phyloP scores from a whole-genome alignment of 2,888 invertebrate genomes.

The Acleris literana region DNA sequence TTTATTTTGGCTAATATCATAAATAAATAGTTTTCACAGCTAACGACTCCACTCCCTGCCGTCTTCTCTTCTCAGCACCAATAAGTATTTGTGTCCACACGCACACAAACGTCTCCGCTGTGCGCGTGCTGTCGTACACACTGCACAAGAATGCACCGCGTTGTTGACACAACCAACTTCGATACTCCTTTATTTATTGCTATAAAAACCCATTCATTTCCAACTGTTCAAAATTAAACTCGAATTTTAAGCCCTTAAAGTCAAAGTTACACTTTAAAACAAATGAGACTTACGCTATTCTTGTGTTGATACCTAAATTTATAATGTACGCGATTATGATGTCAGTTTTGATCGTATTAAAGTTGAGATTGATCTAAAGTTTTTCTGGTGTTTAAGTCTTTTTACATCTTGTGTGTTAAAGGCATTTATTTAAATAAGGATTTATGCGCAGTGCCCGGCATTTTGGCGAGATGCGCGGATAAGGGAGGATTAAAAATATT shows the following conservation, averaged over 20 bases:
- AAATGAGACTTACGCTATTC: constrained; percentile 49
- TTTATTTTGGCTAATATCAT: not conserved
- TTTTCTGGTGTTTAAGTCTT: constrained; percentile 46
- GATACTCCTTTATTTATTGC: constrained; percentile 84
- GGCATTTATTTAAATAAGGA: constrained; percentile 82
- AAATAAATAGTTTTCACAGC: not conserved
- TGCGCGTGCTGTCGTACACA: constrained; percentile 56
- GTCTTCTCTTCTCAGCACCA: constrained; percentile 70
- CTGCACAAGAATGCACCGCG: constrained; percentile 82
- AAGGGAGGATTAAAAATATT: constrained; percentile 70
- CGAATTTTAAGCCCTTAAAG: not conserved
- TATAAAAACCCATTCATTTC: constrained; percentile 73
- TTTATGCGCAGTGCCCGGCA: constrained; percentile 81
- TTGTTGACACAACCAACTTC: constrained; percentile 83
- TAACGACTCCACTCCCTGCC: constrained; percentile 32
- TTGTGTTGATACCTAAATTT: constrained; percentile 37
- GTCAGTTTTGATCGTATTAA: constrained; percentile 45
- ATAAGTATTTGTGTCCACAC: constrained; percentile 78
- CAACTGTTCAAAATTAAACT: constrained; percentile 42
- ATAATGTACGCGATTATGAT: constrained; percentile 47
- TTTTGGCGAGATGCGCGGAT: constrained; percentile 81
- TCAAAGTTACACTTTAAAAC: constrained; percentile 37
- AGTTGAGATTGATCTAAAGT: constrained; percentile 44
- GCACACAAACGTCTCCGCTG: constrained; percentile 51
- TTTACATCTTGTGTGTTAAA: constrained; percentile 46